A percentile compares a stretch with the other conserved stretches of the same genome.
Conservation (phyloP, 2,113 vertebrate genomes). For the Otus sunia region DNA sequence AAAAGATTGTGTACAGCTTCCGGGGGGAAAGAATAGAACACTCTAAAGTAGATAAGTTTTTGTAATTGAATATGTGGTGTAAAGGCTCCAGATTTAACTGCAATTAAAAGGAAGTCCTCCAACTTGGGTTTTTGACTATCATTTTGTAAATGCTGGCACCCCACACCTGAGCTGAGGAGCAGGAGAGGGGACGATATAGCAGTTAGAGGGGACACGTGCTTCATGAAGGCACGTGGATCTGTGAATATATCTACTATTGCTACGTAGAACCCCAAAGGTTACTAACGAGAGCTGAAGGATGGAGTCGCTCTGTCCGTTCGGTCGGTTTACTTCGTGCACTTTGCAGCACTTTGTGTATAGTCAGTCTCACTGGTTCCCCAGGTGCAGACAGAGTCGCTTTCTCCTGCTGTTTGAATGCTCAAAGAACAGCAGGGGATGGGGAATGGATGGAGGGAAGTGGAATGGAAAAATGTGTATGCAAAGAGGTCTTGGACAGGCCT, state of each 20-base stretch:
- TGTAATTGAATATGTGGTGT: slow-evolving; percentile 50
- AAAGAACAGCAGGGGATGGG: neutral
- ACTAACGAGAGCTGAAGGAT: neutral
- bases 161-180: neutral
- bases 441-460: neutral
- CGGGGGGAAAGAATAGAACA: slow-evolving; percentile 33
- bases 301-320: accelerated
- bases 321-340: slow-evolving; percentile 23
- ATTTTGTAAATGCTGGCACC: neutral
- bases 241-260: neutral
- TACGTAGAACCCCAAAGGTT: neutral
- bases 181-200: neutral
- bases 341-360: slow-evolving; percentile 59
- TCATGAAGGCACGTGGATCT: neutral
- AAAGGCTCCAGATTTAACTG: slow-evolving; percentile 59
- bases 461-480: neutral
- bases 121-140: slow-evolving; percentile 18
- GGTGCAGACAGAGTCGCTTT: neutral
- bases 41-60: slow-evolving; percentile 64
- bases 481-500: neutral
- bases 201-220: neutral
- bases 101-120: slow-evolving; percentile 55
- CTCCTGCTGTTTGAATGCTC: neutral
- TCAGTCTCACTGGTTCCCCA: slow-evolving; percentile 28
- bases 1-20: slow-evolving; percentile 61